Conservation (phyloP, 2,113 vertebrate genomes). For the Xiphias gladius region DNA sequence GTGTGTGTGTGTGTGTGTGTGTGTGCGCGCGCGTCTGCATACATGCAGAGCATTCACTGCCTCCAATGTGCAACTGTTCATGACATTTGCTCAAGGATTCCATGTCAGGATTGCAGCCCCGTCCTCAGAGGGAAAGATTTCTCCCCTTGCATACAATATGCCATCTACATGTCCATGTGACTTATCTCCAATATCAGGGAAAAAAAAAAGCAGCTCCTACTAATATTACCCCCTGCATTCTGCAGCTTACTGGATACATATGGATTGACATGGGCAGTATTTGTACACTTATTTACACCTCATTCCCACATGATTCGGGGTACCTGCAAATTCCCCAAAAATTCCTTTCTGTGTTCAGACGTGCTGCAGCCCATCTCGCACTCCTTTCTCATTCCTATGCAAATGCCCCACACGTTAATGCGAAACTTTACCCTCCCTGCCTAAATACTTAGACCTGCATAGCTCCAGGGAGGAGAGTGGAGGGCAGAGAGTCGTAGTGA, state of each 20-base stretch:
- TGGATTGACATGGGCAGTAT: background rate
- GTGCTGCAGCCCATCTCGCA: constrained; percentile 25
- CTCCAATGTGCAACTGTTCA: constrained; percentile 11
- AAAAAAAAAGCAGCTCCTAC: background rate
- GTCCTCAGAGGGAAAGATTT: background rate
- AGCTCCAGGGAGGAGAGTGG: constrained; percentile 14
- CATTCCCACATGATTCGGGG: background rate
- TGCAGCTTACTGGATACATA: background rate
- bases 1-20: background rate
- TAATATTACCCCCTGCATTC: background rate
- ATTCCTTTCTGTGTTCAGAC: constrained; percentile 22
- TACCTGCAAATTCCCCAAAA: constrained; percentile 36
- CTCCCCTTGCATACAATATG: background rate
- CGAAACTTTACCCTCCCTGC: background rate
- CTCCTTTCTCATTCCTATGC: background rate
- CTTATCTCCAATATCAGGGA: background rate
- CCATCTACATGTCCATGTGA: background rate
- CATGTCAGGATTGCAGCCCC: constrained; percentile 10
- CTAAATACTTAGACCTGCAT: background rate
- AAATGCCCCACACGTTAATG: constrained; percentile 1
- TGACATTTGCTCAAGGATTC: constrained; percentile 40
- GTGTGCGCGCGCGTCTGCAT: background rate
- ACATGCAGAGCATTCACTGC: background rate
- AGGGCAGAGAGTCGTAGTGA: background rate
- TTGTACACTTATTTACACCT: background rate